phyloP scores from a whole-genome alignment of 2,888 invertebrate genomes.

The Platycheirus albimanus region DNA sequence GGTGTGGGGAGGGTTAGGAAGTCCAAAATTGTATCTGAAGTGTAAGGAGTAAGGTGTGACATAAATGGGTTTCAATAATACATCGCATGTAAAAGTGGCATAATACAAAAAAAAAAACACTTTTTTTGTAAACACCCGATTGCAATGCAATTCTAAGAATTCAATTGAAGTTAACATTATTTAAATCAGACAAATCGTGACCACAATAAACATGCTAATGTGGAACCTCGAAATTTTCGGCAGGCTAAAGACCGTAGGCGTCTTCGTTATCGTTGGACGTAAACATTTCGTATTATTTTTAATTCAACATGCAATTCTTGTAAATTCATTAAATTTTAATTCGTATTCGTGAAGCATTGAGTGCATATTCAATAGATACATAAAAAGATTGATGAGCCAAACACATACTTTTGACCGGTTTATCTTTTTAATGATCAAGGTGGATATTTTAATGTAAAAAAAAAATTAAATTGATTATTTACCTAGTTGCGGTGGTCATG shows the following conservation, averaged over 20 bases:
- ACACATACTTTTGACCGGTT: constrained; percentile 33
- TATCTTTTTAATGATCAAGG: constrained; percentile 28
- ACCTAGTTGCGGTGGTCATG: constrained; percentile 51
- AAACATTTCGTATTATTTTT: constrained; percentile 8
- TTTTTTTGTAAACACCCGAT: too few species aligned
- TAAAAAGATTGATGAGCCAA: constrained; percentile 49
- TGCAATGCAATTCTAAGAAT: constrained; percentile 14
- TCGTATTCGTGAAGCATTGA: constrained; percentile 25
- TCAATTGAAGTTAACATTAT: constrained; percentile 9
- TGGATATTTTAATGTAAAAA: too few species aligned
- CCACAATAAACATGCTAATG: constrained; percentile 51
- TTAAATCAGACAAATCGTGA: constrained; percentile 54
- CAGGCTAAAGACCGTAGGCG: constrained; percentile 28
- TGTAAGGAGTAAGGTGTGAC: too few species aligned
- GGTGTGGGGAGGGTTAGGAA: too few species aligned
- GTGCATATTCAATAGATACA: not conserved
- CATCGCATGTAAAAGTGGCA: too few species aligned
- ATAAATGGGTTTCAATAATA: too few species aligned
- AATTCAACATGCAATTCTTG: constrained; percentile 4
- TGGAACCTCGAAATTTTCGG: constrained; percentile 41
- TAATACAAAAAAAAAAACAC: too few species aligned
- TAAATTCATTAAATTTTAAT: constrained; percentile 16
- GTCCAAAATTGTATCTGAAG: too few species aligned
- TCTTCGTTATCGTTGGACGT: not conserved
- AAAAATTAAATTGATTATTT: constrained; percentile 23